Base-by-base conservation (phyloP, 2,113 vertebrate species). In the Cromileptes altivelis region DNA sequence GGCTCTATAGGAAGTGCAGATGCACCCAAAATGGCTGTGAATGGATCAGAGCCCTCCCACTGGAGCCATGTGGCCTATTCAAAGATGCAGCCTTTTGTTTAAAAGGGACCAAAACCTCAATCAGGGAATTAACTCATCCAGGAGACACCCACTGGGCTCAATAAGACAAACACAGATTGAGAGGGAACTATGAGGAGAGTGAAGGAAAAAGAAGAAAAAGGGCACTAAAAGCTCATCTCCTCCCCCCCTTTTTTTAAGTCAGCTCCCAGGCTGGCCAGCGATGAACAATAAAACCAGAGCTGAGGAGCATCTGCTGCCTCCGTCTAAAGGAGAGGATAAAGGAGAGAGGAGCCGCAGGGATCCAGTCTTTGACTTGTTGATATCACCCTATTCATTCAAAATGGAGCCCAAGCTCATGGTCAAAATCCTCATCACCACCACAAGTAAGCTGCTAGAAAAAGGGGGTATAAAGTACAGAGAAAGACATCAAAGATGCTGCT, bases 301-400 rank as follows among this genome's bases (percentile, higher is more conserved):
- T 68, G 81, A 87, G 81, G 84, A 93, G 91, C 92, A 93, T 94
- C 93, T 95, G 94, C 88, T 93, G 77, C 87, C 77, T 86, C 68
- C n/a, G 53, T 90, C 76, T 84, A 71, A 87, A 87, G 81, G 61
- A 13, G 70, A 84, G 82, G 73, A 88, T 87, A 89, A 90, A 90
- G 77, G 71, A 84, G 67, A 77, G 69, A 65, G 72, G 4, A 90
- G 81, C 88, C 17, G 11, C 78, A 4, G 91, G 91, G 87, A 80
- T 82, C 74, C 86, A 63, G 55, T 18, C 85, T 89, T 86, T 88
- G 87, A 93, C 88, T 89, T 87, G 83, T 85, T 87, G 70, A 90
- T 90, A 74, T 85, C 68, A 52, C 12, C 63, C 61, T 21, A 40
- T 86, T 87, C 62, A 70, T 60, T 69, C 69, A 76, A 42, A 3